Evolutionary conservation across 30 jellyfish, hydroid and myxozoan genomes (phyloP), one percentile per base, ranked within the genome.

Genomic region (Hydra vulgaris): DNA sequence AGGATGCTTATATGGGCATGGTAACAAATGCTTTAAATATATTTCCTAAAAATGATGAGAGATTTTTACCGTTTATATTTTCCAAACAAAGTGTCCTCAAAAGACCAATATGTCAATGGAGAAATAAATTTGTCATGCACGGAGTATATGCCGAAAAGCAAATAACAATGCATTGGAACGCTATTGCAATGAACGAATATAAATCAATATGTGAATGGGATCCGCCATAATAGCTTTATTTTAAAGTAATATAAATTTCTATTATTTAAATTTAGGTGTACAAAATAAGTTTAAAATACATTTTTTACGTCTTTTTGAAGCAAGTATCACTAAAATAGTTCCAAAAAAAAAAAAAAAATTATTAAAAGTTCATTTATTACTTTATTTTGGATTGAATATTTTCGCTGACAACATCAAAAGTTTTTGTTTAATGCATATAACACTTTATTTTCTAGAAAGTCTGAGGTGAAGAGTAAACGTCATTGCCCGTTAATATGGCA

Each of bases 1-100:
- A 92, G 78, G 98, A 92, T 81, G 98, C 98, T 16, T 92, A 92
- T 80, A 79, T 92, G 83, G 98, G 98, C 70, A 87, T 92, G 96
- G 78, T 92, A 23, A 79, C 94, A 16, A 83, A 92, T 40, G 89
- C 98, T 21, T 70, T 92, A 27, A 79, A 84, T 15, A 83, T 87
- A 21, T 23, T 21, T 0, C 98, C 98, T 21, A 66, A 70, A 19
- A 83, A 92, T 61, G 98, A 92, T 5, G 95, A 92, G 79, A 79
- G 98, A 82, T 87, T 92, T 81, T 83, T 92, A 19, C 98, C 98
- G 23, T 92, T 70, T 79, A 91, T 91, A 18, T 91, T 91, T 76
- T 76, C 77, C 53, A 94, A 94, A 15, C 88, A 87, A 16, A 74
- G 95, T 7, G 70, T 86, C 17, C 80, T 79, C 74, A 84, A 84